Base-by-base conservation (phyloP, 1,140 invertebrate genomes). In the Drosophila rhopaloa region DNA sequence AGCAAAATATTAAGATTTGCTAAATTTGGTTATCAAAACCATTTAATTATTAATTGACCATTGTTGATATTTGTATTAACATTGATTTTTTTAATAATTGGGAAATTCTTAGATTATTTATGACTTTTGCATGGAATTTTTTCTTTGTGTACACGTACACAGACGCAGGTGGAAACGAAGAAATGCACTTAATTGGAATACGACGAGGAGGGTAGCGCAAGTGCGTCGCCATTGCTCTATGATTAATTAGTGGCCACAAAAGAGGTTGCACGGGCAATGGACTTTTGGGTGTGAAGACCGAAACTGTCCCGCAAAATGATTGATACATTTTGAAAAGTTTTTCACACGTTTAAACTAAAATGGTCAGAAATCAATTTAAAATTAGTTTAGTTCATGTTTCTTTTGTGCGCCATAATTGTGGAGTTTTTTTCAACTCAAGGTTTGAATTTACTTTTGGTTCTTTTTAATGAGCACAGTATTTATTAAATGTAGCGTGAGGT, bases 181-280 rank as follows among this genome's bases (percentile, higher is more conserved):
- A 82, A 86, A 79, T 88, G 71, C 83, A 88, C 83, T 88, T 86
- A 88, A 86, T 86, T 86, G 82, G 79, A 82, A 51, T 67, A 68
- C 44, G 43, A 59, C 37, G 41, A 29, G 29, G 51, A 51, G 74
- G 35, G 46, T 37, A 56, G 50, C 13, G 27, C 19, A 11, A 62
- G 48, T 66, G 54, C 68, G 74, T 68, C 47, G 79, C 60, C 35
- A 50, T 53, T 61, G 76, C 76, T 62, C 74, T 70, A 80, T 80
- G 81, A 84, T 76, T 84, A 84, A 84, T 84, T 84, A 84, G 81
- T 76, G 81, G 57, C 51, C 63, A 50, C 32, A 16, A 44, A 35
- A 66, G 27, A 51, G 24, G 29, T 44, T 63, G 14, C 4, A 24
- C 24, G 41, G 59, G 24, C 24, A 60, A 32, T 7, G 29, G 8